These are phyloP conservation scores for Aldabrachelys gigantea DNA, from an alignment of 2,113 vertebrate species.

Conservation along the genomic window DNA sequence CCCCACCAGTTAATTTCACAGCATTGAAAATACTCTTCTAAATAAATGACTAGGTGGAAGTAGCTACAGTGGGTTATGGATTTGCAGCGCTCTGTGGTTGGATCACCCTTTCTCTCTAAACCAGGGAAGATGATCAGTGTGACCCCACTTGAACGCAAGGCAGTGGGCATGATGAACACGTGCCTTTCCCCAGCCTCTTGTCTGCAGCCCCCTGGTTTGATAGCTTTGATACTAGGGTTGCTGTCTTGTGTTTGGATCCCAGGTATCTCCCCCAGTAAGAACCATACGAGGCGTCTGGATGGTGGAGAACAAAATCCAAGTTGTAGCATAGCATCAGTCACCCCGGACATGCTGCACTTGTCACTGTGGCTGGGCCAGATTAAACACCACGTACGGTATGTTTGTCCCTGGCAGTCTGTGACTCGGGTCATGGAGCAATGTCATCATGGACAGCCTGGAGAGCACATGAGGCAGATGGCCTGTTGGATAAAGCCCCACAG, in stretches of 20 bases:
- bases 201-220: not conserved
- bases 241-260: not conserved
- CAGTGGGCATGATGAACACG: not conserved
- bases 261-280: not conserved
- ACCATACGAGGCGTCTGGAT: too few relatives aligned
- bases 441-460: not conserved
- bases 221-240: not conserved
- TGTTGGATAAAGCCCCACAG: not conserved
- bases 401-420: not conserved
- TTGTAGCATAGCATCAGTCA: too few relatives aligned
- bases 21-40: not conserved
- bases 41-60: not conserved
- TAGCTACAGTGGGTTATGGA: not conserved
- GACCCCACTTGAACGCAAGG: not conserved
- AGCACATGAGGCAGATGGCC: not conserved
- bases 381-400: not conserved
- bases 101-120: not conserved
- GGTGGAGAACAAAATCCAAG: not conserved
- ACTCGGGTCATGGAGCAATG: not conserved
- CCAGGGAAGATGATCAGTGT: not conserved
- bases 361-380: not conserved
- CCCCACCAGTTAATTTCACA: not conserved
- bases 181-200: not conserved
- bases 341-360: not conserved
- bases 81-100: not conserved